phyloP scores from a whole-genome alignment of 2,888 invertebrate species.

The Catocala sponsa region DNA sequence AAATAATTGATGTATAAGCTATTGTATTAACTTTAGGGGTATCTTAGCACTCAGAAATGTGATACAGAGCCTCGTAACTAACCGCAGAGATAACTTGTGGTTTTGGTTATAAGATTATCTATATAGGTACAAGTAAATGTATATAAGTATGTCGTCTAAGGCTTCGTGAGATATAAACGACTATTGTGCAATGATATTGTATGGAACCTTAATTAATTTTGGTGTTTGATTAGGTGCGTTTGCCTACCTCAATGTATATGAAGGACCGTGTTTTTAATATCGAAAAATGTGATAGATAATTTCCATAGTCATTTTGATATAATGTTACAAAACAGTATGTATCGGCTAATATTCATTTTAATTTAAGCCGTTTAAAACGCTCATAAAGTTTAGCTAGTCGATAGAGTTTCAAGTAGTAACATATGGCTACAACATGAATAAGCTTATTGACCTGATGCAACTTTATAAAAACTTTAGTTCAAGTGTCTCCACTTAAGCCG shows the following conservation, averaged over 20 bases:
- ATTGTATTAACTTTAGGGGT: constrained; percentile 7
- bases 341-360: no score
- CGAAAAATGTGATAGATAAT: no score
- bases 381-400: constrained; percentile 14
- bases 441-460: constrained; percentile 35
- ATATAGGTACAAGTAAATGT: not conserved
- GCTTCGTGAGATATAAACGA: not conserved
- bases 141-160: no score
- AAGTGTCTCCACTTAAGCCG: constrained; percentile 19
- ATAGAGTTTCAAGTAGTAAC: constrained; percentile 50
- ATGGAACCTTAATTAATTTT: constrained; percentile 1
- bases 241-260: no score
- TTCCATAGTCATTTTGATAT: no score
- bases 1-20: constrained; percentile 13
- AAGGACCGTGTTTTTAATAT: no score
- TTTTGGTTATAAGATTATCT: constrained; percentile 4
- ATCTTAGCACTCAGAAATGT: constrained; percentile 14
- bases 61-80: constrained; percentile 21
- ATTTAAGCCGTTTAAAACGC: not conserved
- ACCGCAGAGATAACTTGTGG: constrained; percentile 28
- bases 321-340: no score
- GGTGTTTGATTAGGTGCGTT: constrained; percentile 1
- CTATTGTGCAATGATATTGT: not conserved
- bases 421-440: constrained; percentile 57
- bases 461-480: constrained; percentile 34